A percentile compares a stretch with the other conserved stretches of the same genome.
phyloP scores from a whole-genome alignment of 1,140 invertebrate species.

The Carcinoscorpius rotundicauda region DNA sequence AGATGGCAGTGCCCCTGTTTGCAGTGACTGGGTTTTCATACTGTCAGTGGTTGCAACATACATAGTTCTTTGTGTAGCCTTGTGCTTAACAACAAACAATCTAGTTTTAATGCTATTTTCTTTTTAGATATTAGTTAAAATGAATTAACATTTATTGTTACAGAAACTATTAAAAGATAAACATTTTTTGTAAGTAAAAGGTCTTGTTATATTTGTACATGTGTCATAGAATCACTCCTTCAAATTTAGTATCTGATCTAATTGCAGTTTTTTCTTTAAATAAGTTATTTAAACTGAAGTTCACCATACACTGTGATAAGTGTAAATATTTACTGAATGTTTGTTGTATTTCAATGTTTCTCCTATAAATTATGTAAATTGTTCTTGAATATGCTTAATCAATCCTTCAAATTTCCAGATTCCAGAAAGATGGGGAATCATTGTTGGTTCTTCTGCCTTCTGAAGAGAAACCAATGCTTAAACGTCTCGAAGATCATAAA shows the following conservation, averaged over 20 bases:
- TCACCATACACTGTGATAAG: constrained; percentile 2
- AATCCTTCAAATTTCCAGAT: constrained; percentile 32
- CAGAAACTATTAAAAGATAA: too few species aligned
- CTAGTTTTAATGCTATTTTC: too few species aligned
- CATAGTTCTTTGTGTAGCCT: too few species aligned
- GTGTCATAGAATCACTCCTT: too few species aligned
- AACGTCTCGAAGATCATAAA: constrained; percentile 57
- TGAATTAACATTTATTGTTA: too few species aligned
- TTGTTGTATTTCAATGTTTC: not conserved
- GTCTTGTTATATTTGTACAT: too few species aligned
- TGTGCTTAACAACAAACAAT: too few species aligned
- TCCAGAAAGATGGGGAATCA: constrained; percentile 68
- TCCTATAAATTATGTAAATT: not conserved
- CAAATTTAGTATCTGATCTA: constrained; percentile 1
- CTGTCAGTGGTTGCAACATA: too few species aligned
- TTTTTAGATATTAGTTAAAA: too few species aligned
- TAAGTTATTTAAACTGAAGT: not conserved
- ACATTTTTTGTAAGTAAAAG: too few species aligned
- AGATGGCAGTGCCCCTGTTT: too few species aligned
- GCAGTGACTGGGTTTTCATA: too few species aligned
- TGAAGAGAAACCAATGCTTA: constrained; percentile 65
- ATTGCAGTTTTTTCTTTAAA: not conserved
- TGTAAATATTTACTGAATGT: not conserved
- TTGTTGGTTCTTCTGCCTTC: constrained; percentile 71
- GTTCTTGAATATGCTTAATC: constrained; percentile 1